phyloP scores from a whole-genome alignment of 1,140 invertebrate species.

The Drosophila littoralis region DNA sequence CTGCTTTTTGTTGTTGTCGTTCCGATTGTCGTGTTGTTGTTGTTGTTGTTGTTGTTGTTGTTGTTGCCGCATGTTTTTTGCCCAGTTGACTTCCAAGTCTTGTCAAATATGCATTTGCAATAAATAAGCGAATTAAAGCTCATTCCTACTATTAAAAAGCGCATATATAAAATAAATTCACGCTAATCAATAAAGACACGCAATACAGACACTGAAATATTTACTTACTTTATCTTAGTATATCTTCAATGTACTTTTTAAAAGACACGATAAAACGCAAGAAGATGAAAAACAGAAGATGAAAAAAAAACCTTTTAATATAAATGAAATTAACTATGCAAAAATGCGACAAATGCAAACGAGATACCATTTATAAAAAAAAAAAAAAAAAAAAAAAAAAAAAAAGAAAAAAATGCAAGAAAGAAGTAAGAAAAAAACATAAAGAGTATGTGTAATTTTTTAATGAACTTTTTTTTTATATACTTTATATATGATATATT shows the following conservation, averaged over 20 bases:
- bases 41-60: slow-evolving; percentile 16
- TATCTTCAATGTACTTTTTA: slow-evolving; percentile 46
- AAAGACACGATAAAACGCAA: slow-evolving; percentile 35
- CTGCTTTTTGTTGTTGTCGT: slow-evolving; percentile 11
- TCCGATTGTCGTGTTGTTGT: slow-evolving; percentile 8
- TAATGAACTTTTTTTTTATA: slow-evolving; percentile 82
- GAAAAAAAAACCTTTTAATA: slow-evolving; percentile 22
- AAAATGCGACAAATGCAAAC: slow-evolving; percentile 39
- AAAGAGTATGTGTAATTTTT: slow-evolving; percentile 80
- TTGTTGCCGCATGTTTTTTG: slow-evolving; percentile 12
- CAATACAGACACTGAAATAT: slow-evolving; percentile 30
- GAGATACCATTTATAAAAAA: slow-evolving; percentile 32
- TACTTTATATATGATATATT: slow-evolving; percentile 81
- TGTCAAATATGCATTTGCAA: slow-evolving; percentile 23
- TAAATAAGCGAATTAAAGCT: slow-evolving; percentile 19
- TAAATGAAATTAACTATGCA: slow-evolving; percentile 39
- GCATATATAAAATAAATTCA: slow-evolving; percentile 15
- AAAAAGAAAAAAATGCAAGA: slow-evolving; percentile 9
- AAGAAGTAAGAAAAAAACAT: slow-evolving; percentile 34
- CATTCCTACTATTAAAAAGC: slow-evolving; percentile 37
- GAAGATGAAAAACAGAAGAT: too few species aligned
- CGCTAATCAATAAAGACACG: slow-evolving; percentile 23
- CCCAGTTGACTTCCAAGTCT: slow-evolving; percentile 8
- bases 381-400: slow-evolving; percentile 28
- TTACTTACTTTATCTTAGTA: slow-evolving; percentile 9